These are phyloP conservation scores for Anabacerthia variegaticeps DNA, from an alignment of 2,797 vertebrate species.

Conservation along the genomic window DNA sequence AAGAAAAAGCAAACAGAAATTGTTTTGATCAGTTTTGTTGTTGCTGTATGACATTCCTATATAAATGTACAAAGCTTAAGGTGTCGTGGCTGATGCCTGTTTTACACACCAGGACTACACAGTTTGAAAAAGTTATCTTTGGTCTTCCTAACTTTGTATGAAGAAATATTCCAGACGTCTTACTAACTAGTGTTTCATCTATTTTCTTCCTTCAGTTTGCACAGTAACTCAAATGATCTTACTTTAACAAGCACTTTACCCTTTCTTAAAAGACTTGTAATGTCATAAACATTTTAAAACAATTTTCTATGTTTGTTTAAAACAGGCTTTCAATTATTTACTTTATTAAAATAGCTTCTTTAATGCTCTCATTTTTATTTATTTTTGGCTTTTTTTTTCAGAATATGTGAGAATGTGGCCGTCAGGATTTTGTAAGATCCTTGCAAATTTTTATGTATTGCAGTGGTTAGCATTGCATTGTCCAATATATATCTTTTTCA, in stretches of 20 bases:
- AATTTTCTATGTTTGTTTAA: background rate
- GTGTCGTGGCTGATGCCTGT: background rate
- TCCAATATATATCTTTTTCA: background rate
- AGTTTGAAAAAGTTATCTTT: background rate
- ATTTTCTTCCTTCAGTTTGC: background rate
- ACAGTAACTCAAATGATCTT: background rate
- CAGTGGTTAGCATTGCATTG: background rate
- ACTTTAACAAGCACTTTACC: background rate
- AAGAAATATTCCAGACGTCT: background rate
- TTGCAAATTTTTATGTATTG: background rate
- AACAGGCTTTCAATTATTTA: background rate
- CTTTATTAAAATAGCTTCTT: background rate
- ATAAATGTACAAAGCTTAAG: background rate
- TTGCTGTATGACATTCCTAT: background rate
- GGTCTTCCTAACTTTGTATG: background rate
- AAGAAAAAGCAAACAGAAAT: background rate
- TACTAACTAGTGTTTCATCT: background rate
- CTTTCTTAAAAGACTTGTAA: background rate
- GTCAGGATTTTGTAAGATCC: background rate
- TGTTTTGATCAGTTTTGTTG: background rate
- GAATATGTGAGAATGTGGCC: background rate
- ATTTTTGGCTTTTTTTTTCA: background rate
- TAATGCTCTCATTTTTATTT: too few relatives aligned
- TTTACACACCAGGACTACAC: background rate
- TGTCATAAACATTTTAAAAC: background rate